Conservation (phyloP, 2,113 vertebrate genomes). For the Megaceryle maxima region DNA sequence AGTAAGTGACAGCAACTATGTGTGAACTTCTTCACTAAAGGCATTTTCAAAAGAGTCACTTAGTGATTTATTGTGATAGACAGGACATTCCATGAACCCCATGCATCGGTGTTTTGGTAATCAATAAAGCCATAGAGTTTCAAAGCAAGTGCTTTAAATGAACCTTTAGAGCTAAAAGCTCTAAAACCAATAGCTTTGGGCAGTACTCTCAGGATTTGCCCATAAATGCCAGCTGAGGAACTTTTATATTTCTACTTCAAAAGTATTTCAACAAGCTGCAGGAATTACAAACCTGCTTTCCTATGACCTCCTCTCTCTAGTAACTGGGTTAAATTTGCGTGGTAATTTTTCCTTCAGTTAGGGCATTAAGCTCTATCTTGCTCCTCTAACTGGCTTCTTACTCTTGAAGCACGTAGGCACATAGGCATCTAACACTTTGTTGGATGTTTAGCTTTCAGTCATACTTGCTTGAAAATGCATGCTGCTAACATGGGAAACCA, state of each 20-base stretch:
- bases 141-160: background rate
- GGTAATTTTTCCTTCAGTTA: background rate
- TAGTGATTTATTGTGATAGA: background rate
- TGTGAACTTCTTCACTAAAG: background rate
- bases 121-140: background rate
- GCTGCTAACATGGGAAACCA: background rate
- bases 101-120: background rate
- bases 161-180: background rate
- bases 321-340: accelerated
- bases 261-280: background rate
- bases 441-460: background rate
- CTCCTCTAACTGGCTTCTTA: background rate
- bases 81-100: background rate
- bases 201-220: background rate
- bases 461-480: background rate
- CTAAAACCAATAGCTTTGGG: background rate
- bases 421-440: background rate
- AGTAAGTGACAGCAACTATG: background rate
- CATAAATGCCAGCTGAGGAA: background rate
- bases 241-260: background rate
- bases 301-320: background rate
- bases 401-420: background rate
- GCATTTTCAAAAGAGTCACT: background rate
- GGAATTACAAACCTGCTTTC: background rate
- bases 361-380: background rate